Evolutionary conservation across 1,140 invertebrate species (phyloP), one percentile per base, ranked within the genome.

Genomic region (Micrasema longulum): DNA sequence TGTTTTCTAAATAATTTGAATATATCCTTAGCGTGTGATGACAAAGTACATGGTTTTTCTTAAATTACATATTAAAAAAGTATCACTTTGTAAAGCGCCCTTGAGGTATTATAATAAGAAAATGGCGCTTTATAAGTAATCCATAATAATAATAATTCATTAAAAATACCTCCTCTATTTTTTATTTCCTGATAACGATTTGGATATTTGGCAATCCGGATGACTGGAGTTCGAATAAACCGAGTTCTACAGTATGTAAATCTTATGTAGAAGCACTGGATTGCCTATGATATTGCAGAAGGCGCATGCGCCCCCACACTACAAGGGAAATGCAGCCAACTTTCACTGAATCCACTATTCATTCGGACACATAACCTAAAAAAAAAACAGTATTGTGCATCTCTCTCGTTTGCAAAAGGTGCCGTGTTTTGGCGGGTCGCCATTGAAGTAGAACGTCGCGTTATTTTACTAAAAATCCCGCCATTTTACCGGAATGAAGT

Each of bases 241-340:
- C n/a, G n/a, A n/a, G n/a, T n/a, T n/a, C n/a, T 14, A 20, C 16
- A 22, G 48, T 20, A 12, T 6, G 48, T 9, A 22, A 22, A 10
- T 2, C 7, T 6, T 12, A 14, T 52, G 16, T 12, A 23, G 31
- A 36, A 57, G 12, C 26, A 6, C 26, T 36, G 12, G 23, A 11
- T 50, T 35, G 9, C 35, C 57, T 41, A n/a, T 12, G 55, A 16
- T 11, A 45, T 66, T 45, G 63, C 63, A 50, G 35, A 12, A n/a
- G 35, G 22, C 66, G 66, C 66, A 45, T 57, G 66, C 66, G 66
- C 66, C 50, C 50, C 43, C 36, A 12, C 26, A n/a, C 52, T 18
- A n/a, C 14, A 20, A 68, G 66, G 66, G 66, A 68, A 67, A 68
- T 68, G 66, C 66, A 68, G 16, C 50, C 66, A 52, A 66, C 64